These are phyloP conservation scores for Neelides sp. DNA, from an alignment of 1,140 invertebrate genomes.

Conservation along the genomic window DNA sequence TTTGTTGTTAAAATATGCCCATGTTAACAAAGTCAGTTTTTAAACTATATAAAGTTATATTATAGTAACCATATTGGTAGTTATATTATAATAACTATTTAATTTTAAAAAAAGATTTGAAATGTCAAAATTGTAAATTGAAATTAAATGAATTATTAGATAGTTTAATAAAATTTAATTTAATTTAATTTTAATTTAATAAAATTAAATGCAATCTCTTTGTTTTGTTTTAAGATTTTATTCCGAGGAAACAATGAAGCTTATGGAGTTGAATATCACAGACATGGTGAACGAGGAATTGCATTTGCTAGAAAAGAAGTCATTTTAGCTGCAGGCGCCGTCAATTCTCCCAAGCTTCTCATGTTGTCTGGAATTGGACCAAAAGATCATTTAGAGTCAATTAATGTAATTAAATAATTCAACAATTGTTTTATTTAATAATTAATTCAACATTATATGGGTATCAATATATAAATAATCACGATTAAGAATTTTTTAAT, in stretches of 20 bases:
- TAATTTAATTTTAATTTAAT: not conserved
- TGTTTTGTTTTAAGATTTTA: not conserved
- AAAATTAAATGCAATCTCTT: no score
- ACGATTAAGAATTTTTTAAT: not conserved
- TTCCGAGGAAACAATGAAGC: slow-evolving; percentile 4
- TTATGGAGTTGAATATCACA: slow-evolving; percentile 12
- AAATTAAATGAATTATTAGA: not conserved
- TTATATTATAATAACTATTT: not conserved
- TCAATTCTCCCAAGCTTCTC: slow-evolving; percentile 36
- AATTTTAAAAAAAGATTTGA: no score
- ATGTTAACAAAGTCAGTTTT: no score
- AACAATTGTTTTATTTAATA: not conserved
- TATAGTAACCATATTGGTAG: not conserved
- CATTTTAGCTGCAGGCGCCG: slow-evolving; percentile 34
- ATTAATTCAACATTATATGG: not conserved
- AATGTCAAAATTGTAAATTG: not conserved
- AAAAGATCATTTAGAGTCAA: slow-evolving; percentile 34
- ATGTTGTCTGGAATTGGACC: slow-evolving; percentile 42
- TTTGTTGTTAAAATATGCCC: no score
- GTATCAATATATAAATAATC: not conserved
- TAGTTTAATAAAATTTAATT: not conserved
- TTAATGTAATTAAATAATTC: slow-evolving; percentile 23
- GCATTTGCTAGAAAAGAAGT: slow-evolving; percentile 32
- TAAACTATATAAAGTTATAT: no score
- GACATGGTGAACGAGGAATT: slow-evolving; percentile 7